phyloP scores from a whole-genome alignment of 1,140 invertebrate genomes.

The Neelides sp. region DNA sequence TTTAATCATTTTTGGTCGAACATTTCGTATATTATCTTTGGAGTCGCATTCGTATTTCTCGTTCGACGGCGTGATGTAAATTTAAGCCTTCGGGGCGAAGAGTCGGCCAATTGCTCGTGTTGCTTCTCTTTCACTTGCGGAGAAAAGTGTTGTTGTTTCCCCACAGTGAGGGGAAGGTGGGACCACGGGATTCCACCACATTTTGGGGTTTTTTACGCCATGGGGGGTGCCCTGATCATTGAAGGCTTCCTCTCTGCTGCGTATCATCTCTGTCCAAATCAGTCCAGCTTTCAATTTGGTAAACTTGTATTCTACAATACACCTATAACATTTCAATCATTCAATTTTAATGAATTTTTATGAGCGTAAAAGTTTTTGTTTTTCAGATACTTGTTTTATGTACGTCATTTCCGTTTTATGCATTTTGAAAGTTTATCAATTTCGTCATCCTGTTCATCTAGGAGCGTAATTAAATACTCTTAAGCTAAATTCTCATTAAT shows the following conservation, averaged over 20 bases:
- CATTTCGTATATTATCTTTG: constrained; percentile 69
- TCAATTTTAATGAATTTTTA: background rate
- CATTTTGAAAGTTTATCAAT: constrained; percentile 49
- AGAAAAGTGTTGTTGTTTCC: constrained; percentile 9
- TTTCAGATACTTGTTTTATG: constrained; percentile 51
- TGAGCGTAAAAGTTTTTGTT: constrained; percentile 5
- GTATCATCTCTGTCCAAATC: constrained; percentile 78
- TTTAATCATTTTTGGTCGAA: constrained; percentile 84
- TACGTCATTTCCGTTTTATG: constrained; percentile 47
- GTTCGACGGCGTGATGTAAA: constrained; percentile 44
- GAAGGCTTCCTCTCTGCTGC: constrained; percentile 76
- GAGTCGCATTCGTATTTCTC: constrained; percentile 51
- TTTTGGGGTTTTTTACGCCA: constrained; percentile 74
- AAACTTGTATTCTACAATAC: constrained; percentile 30
- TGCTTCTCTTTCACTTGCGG: background rate
- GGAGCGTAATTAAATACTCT: constrained; percentile 40
- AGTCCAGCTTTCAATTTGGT: constrained; percentile 86
- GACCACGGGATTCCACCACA: constrained; percentile 68
- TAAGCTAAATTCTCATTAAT: constrained; percentile 37
- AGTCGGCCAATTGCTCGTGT: background rate
- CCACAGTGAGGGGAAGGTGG: constrained; percentile 8
- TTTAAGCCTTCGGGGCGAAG: constrained; percentile 2
- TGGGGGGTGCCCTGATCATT: constrained; percentile 75
- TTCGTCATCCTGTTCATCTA: constrained; percentile 43
- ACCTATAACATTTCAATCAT: background rate